Evolutionary conservation across 64 coral and sea anemone genomes (phyloP), one percentile per base, ranked within the genome.

Genomic region (Trachythela sp.): DNA sequence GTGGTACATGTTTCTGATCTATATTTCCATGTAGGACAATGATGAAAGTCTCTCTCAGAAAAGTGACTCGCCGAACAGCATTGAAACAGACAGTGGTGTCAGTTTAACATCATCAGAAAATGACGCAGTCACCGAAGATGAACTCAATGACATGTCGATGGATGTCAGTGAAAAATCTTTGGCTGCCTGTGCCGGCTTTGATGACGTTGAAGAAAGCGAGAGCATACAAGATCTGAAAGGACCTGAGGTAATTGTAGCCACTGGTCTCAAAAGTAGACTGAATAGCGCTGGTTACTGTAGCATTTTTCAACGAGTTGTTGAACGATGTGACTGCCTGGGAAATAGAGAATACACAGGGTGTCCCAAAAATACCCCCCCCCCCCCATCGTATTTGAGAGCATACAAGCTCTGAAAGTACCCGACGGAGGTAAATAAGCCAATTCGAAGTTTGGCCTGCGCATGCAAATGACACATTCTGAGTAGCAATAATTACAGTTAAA

Each of bases 81-180:
- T 77, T 26, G 90, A 92, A 54, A 94, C 94, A 40, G 94, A 95
- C 87, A 95, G 94, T 87, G 94, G 94, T 8, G 94, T 95, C 0
- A 95, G 94, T 84, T 77, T 92, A 70, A 90, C 90, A 32, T 92
- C 51, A 35, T 95, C 94, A 64, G 94, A 95, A 40, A 94, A 94
- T 90, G 94, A 90, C 31, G 88, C 89, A 9, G 88, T 85, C 20
- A 95, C 88, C 37, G 94, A 95, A 92, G 94, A 95, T 40, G 94
- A 94, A 45, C 85, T 91, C 2, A 80, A 80, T 80, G 75, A 80
- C 8, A 39, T 80, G 31, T 15, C 75, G 13, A 80, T 80, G 75
- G 75, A 80, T 80, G 32, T 35, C 30, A 29, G 31, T 17, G 75
- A 80, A 35, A 35, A 18, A 80, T 39, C 31, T 37, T 9, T 14